Conservation (phyloP, 2,113 vertebrate genomes). For the Prunella himalayana region DNA sequence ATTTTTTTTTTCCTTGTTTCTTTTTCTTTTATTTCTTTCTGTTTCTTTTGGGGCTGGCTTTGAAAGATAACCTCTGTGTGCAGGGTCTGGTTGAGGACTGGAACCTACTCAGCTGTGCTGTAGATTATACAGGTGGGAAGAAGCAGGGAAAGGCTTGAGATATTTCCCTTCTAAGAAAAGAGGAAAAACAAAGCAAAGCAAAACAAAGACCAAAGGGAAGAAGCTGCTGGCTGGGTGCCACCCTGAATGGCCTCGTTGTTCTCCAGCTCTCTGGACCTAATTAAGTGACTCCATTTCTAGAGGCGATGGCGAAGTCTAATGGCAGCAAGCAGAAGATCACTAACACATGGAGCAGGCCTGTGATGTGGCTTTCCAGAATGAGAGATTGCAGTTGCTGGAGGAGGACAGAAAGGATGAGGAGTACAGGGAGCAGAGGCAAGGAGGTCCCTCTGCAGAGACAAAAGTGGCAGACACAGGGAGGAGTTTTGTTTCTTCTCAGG, state of each 20-base stretch:
- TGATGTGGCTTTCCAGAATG: constrained; percentile 58
- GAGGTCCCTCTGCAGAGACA: constrained; percentile 40
- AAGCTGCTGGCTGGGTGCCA: background rate
- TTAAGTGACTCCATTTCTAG: background rate
- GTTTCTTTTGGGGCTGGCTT: background rate
- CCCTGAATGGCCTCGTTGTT: background rate
- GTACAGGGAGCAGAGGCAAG: background rate
- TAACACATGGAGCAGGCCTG: constrained; percentile 35
- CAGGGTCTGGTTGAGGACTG: background rate
- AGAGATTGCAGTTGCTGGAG: background rate
- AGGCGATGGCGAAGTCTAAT: background rate
- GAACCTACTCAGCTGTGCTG: background rate
- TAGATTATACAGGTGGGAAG: background rate
- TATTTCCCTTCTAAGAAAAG: constrained; percentile 1
- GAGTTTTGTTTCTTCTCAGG: constrained; percentile 58
- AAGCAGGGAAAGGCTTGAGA: background rate
- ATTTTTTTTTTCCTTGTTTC: rapidly evolving
- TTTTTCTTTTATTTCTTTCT: background rate
- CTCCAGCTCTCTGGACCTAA: constrained; percentile 38
- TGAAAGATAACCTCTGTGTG: background rate
- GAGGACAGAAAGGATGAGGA: background rate
- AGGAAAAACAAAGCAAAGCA: background rate
- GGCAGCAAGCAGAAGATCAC: constrained; percentile 22
- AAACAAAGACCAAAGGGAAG: background rate
- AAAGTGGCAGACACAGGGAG: constrained; percentile 59